Evolutionary conservation across 2,888 invertebrate species (phyloP), one percentile per base, ranked within the genome.

Genomic region (Cinara cedri): DNA sequence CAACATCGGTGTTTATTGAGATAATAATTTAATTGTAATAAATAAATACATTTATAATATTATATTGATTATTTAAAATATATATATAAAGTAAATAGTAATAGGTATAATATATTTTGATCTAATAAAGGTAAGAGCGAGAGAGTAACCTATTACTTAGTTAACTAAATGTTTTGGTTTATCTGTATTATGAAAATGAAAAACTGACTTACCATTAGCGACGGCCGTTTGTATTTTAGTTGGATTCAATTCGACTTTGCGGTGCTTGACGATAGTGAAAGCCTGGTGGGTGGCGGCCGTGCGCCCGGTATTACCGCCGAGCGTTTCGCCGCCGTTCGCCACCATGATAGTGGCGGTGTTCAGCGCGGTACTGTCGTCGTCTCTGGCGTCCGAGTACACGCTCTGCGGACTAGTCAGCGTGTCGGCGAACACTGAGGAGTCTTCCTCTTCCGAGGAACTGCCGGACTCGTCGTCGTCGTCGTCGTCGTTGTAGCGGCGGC

Each of bases 341-440:
- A 60, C 82, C 46, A 83, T 82, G 76, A 81, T 82, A 16, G 81
- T 57, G 62, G 1, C 21, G 19, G 26, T 34, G 34, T 34, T 34
- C 34, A 34, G 34, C 51, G 65, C 66, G 26, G 16, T 63, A 8
- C 26, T 16, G 42, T 34, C 60, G 60, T 60, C 63, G 44, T 82
- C 82, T 75, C 78, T 81, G 82, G 82, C 82, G 83, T 83, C 65
- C 83, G 78, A 82, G 82, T 83, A 81, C 63, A 90, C 90, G 83
- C 89, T 88, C 16, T 86, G 85, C 85, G 86, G 86, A 60, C 89
- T 88, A 83, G 89, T 87, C 83, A 85, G 85, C 11, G 92, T 90
- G 86, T 92, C 92, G 83, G 92, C 92, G 87, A 92, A 92, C 86
- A 92, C 90, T 85, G 92, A 92, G 84, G 74, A 74, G 63, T 74